Evolutionary conservation across 23 tunicate genomes (phyloP).

Genomic region (Botrylloides violaceus): DNA sequence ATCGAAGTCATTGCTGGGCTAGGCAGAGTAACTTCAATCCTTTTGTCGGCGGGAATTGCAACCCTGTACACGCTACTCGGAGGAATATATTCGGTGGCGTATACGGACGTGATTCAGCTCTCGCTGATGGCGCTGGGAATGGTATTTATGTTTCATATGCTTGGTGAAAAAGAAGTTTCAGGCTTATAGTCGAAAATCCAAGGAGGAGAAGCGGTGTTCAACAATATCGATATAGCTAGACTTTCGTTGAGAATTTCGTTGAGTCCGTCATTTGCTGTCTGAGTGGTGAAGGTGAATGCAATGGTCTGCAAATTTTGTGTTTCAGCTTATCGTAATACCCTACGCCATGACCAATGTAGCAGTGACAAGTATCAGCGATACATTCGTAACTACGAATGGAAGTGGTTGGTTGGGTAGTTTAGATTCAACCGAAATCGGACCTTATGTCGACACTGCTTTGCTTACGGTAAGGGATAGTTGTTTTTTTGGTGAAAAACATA

Average conservation of each 20-base stretch:
- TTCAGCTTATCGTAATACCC: background rate
- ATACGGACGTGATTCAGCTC: slow-evolving; percentile 7
- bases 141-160: too few relatives aligned
- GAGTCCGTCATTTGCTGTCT: too few relatives aligned
- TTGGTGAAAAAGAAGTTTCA: too few relatives aligned
- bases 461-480: background rate
- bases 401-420: background rate
- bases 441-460: background rate
- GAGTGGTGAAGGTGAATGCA: background rate
- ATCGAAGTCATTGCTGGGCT: background rate
- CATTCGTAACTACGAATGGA: background rate
- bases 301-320: background rate
- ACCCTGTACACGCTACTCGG: background rate
- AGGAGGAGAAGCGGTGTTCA: too few relatives aligned
- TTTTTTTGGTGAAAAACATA: too few relatives aligned
- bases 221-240: too few relatives aligned
- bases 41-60: background rate
- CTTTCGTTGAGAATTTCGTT: too few relatives aligned
- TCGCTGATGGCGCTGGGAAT: background rate
- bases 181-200: too few relatives aligned
- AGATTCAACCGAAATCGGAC: background rate
- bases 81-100: slow-evolving; percentile 8
- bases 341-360: background rate
- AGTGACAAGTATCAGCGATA: slow-evolving; percentile 4
- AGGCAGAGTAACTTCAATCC: background rate